phyloP scores from a whole-genome alignment of 2,113 vertebrate genomes.

The Phyllostomus hastatus region DNA sequence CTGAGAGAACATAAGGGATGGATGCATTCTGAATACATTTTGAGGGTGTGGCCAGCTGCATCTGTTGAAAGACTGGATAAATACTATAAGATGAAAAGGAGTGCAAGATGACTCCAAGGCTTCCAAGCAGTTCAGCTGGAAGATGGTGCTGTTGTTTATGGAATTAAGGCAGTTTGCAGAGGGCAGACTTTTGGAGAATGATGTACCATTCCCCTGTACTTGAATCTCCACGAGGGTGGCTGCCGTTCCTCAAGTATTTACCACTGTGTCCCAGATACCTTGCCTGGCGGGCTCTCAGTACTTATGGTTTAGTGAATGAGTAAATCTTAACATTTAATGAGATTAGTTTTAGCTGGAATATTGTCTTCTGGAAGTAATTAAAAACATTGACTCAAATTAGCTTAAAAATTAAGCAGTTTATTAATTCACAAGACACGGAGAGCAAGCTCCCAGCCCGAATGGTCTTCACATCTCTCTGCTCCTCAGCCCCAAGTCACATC shows the following conservation, averaged over 20 bases:
- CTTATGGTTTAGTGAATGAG: background rate
- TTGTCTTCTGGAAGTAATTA: slow-evolving; percentile 37
- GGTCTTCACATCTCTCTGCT: background rate
- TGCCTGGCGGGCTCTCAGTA: background rate
- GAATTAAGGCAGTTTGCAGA: background rate
- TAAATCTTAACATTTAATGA: background rate
- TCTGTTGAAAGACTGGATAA: background rate
- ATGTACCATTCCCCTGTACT: background rate
- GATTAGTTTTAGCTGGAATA: background rate
- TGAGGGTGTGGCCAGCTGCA: background rate
- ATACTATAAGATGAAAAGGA: background rate
- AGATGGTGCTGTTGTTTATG: background rate
- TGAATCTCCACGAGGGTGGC: background rate
- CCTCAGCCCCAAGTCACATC: background rate
- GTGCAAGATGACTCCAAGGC: background rate
- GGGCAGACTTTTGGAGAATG: background rate
- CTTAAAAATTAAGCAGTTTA: background rate
- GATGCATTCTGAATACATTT: background rate
- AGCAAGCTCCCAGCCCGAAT: background rate
- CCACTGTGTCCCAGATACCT: background rate
- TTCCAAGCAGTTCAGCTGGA: background rate
- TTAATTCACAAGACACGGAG: background rate
- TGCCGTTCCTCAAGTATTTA: background rate
- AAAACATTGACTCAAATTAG: slow-evolving; percentile 15
- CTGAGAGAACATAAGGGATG: background rate